Evolutionary conservation across 2,113 vertebrate genomes (phyloP).

Genomic region (Tympanuchus pallidicinctus): DNA sequence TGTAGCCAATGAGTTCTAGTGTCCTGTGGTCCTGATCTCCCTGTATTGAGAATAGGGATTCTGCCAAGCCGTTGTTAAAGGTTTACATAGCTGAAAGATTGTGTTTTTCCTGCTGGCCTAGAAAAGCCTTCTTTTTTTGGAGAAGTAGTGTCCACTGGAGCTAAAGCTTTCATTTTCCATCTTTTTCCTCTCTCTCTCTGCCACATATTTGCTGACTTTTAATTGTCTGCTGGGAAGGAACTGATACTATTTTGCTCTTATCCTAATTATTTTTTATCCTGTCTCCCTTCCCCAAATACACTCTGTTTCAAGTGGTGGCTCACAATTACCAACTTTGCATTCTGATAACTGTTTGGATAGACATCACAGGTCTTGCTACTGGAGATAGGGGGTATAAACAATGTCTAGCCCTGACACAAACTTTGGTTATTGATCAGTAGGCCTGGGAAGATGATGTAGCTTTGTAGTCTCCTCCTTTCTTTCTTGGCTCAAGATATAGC

Average conservation of each 20-base stretch:
- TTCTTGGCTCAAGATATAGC: background rate
- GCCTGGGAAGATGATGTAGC: fast-evolving
- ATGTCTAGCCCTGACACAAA: background rate
- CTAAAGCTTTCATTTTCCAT: background rate
- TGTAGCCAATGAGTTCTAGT: background rate
- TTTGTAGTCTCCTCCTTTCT: background rate
- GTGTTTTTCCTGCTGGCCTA: background rate
- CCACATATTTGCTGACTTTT: background rate
- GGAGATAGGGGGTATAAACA: fast-evolving
- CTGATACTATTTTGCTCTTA: background rate
- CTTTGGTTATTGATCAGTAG: background rate
- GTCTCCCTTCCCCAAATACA: background rate
- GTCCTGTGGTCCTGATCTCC: background rate
- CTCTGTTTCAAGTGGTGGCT: background rate
- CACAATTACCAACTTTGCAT: background rate
- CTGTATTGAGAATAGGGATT: background rate
- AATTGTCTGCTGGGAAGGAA: background rate
- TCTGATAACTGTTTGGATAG: background rate
- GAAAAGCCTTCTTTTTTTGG: background rate
- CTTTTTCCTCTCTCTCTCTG: background rate
- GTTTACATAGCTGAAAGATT: background rate
- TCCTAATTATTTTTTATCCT: background rate
- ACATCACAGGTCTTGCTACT: background rate
- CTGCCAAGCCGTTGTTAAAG: background rate
- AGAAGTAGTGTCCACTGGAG: background rate